phyloP scores from a whole-genome alignment of 53 echinoderm and acorn worm species.

The Temnopleurus reevesii region DNA sequence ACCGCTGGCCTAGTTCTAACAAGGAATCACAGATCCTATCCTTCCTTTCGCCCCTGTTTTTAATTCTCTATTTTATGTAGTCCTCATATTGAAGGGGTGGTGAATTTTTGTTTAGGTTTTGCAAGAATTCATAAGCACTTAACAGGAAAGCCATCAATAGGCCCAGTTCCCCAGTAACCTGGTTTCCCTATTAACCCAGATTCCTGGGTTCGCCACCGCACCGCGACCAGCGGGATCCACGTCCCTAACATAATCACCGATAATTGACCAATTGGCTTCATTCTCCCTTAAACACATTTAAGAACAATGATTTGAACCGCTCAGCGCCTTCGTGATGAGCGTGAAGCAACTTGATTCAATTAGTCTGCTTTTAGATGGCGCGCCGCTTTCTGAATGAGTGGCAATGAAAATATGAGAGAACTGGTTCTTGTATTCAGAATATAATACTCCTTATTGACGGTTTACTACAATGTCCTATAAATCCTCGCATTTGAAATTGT shows the following conservation, averaged over 20 bases:
- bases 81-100: neutral
- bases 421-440: neutral
- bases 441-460: too few species aligned
- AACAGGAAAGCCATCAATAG: constrained; percentile 47
- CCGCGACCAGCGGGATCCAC: neutral
- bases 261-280: constrained; percentile 37
- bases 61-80: constrained; percentile 30
- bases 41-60: constrained; percentile 39
- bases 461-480: too few species aligned
- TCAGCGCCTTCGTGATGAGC: neutral
- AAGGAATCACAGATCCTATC: constrained; percentile 51
- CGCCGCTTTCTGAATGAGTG: neutral
- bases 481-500: too few species aligned
- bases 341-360: constrained; percentile 3
- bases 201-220: neutral
- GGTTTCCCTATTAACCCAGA: constrained; percentile 55
- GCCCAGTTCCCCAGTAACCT: constrained; percentile 55
- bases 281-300: constrained; percentile 18
- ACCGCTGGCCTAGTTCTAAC: constrained; percentile 49
- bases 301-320: constrained; percentile 32
- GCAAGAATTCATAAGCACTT: constrained; percentile 49
- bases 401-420: neutral
- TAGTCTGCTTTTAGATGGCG: neutral
- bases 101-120: constrained; percentile 37
- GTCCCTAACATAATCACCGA: constrained; percentile 12